Conservation (phyloP, 2,888 invertebrate genomes). For the Pterobdella sp. region DNA sequence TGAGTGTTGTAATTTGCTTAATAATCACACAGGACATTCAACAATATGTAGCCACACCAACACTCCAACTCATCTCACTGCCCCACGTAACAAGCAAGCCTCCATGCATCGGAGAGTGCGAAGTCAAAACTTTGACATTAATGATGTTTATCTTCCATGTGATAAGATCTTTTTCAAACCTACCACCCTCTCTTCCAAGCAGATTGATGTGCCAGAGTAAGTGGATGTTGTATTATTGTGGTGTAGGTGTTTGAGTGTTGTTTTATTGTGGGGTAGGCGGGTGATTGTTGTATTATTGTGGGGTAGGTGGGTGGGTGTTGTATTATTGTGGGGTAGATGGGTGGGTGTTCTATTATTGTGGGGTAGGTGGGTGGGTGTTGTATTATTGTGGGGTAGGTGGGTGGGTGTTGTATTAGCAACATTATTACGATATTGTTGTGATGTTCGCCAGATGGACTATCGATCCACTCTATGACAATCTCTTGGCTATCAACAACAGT, state of each 20-base stretch:
- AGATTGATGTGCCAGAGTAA: conserved; percentile 1
- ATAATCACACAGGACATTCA: background rate
- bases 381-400: background rate
- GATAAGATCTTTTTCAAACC: background rate
- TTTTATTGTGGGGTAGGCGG: background rate
- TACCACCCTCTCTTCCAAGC: background rate
- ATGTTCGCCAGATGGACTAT: background rate
- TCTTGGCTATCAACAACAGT: background rate
- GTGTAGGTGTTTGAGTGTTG: background rate
- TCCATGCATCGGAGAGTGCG: background rate
- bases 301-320: background rate
- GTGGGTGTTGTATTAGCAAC: background rate
- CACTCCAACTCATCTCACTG: background rate
- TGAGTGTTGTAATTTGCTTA: too few relatives aligned
- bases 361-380: background rate
- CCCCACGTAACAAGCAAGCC: background rate
- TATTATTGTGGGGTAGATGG: background rate
- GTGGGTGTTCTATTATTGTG: background rate
- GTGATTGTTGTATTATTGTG: background rate
- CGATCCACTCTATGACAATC: background rate
- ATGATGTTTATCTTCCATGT: background rate
- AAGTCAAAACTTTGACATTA: conserved; percentile 4
- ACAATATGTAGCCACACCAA: background rate
- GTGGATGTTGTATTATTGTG: background rate
- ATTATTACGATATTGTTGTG: too few relatives aligned